These are phyloP conservation scores for Drosophila dives DNA, from an alignment of 2,888 invertebrate genomes.

Conservation along the genomic window DNA sequence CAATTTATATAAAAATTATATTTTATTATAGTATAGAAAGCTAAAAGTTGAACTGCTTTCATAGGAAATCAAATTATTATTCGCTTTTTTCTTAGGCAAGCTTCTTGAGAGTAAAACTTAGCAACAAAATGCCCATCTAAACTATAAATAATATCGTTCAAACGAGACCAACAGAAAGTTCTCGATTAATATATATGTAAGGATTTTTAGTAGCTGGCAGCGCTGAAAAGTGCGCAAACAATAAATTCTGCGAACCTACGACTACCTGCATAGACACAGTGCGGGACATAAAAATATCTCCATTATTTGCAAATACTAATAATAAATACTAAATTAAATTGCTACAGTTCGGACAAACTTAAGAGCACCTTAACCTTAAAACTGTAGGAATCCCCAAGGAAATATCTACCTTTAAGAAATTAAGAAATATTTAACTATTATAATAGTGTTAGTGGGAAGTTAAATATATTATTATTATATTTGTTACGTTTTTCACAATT, in stretches of 20 bases:
- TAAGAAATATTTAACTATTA: not conserved
- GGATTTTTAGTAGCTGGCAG: not conserved
- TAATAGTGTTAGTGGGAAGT: too few relatives aligned
- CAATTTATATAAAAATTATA: too few relatives aligned
- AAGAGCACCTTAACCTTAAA: not conserved
- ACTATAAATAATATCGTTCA: not conserved
- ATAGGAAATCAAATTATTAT: not conserved
- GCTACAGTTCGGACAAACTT: not conserved
- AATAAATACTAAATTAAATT: not conserved
- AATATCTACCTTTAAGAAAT: not conserved
- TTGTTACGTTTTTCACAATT: too few relatives aligned
- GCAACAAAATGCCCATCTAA: not conserved
- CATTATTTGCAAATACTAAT: not conserved
- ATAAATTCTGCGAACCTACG: slow-evolving; percentile 11
- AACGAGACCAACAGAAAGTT: slow-evolving; percentile 14
- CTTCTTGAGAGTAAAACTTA: not conserved
- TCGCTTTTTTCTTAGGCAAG: not conserved
- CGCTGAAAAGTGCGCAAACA: slow-evolving; percentile 25
- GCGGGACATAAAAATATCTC: not conserved
- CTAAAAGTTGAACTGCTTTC: not conserved
- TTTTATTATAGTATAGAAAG: too few relatives aligned
- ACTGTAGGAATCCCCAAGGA: not conserved
- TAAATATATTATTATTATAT: too few relatives aligned
- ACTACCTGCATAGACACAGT: slow-evolving; percentile 12
- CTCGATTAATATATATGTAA: slow-evolving; percentile 8